Evolutionary conservation across 2,888 invertebrate genomes (phyloP), one percentile per base, ranked within the genome.

Genomic region (Lasioglossum marginatum): DNA sequence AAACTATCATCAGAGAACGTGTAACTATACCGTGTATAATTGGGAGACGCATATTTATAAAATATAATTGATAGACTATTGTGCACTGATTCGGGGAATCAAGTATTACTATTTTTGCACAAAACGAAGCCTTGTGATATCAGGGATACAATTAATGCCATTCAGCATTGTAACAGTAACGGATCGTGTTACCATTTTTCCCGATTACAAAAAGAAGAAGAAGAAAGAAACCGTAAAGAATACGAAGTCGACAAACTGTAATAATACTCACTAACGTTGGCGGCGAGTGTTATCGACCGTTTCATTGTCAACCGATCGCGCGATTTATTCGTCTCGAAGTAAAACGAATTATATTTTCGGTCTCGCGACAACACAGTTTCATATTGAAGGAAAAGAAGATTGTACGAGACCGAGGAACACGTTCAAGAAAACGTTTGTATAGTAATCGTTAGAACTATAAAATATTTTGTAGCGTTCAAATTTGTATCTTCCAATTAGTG

Each of bases 41-140:
- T 82, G 73, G 73, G 71, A 83, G 48, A 71, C 34, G 76, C 48
- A 63, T 82, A 86, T 88, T 85, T 86, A 79, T 80, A 81, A 84
- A 76, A 82, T 63, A 72, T 85, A 85, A 87, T 83, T 79, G 82
- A 85, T 85, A 88, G 81, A 78, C 68, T 82, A 77, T 70, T 79
- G 88, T 89, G 89, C 89, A 89, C 83, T 73, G 88, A 88, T 88
- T 86, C 86, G 73, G 75, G 57, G 70, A 82, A 84, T 77, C 79
- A 85, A 90, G 88, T 90, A 90, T 90, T 90, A 90, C 77, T 90
- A 90, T 91, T 89, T 90, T 90, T 90, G 91, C 91, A 90, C 90
- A 90, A 90, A 90, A 77, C 16, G 70, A 77, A 85, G 85, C 89
- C 90, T 90, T 91, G 91, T 89, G 91, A 90, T 90, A 89, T 88